Conservation (phyloP, 2,113 vertebrate genomes). For the Microcebus tavaratra region DNA sequence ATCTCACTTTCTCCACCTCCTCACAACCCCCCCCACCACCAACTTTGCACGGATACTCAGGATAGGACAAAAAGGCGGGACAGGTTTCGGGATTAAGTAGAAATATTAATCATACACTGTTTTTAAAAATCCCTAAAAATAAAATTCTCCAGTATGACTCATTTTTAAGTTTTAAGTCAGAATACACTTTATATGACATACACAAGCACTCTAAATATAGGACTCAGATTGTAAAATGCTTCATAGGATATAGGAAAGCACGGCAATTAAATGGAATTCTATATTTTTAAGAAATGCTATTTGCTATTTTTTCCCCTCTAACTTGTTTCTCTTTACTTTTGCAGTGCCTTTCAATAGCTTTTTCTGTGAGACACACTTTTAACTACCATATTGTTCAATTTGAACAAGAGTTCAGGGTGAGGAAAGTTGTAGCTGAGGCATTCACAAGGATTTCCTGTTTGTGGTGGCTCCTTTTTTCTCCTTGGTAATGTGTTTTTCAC, state of each 20-base stretch:
- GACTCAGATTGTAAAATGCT: too few relatives aligned
- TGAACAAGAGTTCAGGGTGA: slow-evolving; percentile 59
- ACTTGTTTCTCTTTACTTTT: slow-evolving; percentile 47
- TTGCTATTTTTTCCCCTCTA: not conserved
- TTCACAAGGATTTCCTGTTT: slow-evolving; percentile 77
- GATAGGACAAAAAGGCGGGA: not conserved
- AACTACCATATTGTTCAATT: slow-evolving; percentile 66
- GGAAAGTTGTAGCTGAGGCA: slow-evolving; percentile 42
- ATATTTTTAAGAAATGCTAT: not conserved
- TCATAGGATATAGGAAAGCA: not conserved
- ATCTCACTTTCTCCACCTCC: not conserved
- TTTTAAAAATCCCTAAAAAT: not conserved
- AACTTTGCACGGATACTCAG: not conserved
- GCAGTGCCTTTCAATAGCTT: not conserved
- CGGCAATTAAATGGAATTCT: not conserved
- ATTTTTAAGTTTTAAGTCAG: not conserved
- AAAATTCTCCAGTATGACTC: not conserved
- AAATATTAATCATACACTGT: not conserved
- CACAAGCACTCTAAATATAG: not conserved
- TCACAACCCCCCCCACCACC: accelerated
- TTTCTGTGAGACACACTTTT: slow-evolving; percentile 28
- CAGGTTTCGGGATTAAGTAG: not conserved
- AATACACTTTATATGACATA: not conserved
- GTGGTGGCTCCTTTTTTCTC: not conserved
- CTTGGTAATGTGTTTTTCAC: slow-evolving; percentile 36